Evolutionary conservation across 2,797 vertebrate genomes (phyloP).

Genomic region (Enteromius anoplus): DNA sequence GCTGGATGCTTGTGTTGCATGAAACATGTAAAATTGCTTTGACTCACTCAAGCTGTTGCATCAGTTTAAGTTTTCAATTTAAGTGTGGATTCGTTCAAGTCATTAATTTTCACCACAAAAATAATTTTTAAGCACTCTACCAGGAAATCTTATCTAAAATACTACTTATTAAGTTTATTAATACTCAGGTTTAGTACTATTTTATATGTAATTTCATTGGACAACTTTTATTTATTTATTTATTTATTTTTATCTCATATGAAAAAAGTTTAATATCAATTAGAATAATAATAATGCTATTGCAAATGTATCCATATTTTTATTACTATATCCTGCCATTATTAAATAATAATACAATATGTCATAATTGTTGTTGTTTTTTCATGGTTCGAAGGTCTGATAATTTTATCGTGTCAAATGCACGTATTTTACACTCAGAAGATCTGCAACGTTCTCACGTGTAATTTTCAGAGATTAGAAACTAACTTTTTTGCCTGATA

Average conservation of each 20-base stretch:
- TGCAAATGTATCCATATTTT: neutral
- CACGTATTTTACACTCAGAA: neutral
- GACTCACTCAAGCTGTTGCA: conserved; percentile 12
- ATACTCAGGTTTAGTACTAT: neutral
- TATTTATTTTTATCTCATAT: neutral
- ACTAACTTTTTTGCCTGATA: neutral
- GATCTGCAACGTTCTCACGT: neutral
- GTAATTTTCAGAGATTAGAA: neutral
- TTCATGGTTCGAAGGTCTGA: neutral
- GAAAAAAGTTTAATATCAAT: neutral
- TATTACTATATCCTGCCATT: neutral
- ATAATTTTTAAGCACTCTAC: neutral
- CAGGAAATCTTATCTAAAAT: neutral
- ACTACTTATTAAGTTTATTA: neutral
- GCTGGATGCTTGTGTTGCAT: neutral
- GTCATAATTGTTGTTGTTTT: too few species aligned
- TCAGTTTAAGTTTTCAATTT: conserved; percentile 25
- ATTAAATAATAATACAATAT: neutral
- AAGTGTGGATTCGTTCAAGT: neutral
- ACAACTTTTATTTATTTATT: neutral
- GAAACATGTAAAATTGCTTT: neutral
- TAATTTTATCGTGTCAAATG: neutral
- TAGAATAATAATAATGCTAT: neutral
- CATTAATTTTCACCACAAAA: conserved; percentile 9
- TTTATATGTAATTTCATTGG: neutral